phyloP scores from a whole-genome alignment of 2,113 vertebrate species.

The Catagonus wagneri region DNA sequence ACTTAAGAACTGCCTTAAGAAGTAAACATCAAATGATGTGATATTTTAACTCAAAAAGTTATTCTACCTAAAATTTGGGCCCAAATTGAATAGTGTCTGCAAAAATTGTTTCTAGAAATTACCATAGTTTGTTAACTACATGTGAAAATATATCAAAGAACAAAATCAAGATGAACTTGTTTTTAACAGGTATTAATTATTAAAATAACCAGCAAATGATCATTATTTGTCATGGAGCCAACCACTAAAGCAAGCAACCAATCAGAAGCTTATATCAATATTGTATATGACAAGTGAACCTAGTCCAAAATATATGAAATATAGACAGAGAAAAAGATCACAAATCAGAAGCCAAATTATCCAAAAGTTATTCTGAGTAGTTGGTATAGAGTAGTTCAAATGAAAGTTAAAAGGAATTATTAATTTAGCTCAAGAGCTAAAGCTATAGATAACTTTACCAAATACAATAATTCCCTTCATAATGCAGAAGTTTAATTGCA shows the following conservation, averaged over 20 bases:
- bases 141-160: background rate
- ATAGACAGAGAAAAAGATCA: background rate
- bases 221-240: background rate
- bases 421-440: background rate
- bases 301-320: background rate
- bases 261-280: background rate
- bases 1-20: background rate
- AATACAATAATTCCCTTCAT: background rate
- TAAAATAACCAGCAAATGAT: background rate
- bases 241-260: background rate
- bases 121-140: background rate
- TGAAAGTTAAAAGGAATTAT: constrained; percentile 30
- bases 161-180: constrained; percentile 26
- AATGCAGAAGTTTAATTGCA: background rate
- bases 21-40: background rate
- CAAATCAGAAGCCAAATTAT: background rate
- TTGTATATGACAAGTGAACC: background rate
- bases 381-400: background rate
- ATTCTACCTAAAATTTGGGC: background rate
- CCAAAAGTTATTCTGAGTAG: background rate
- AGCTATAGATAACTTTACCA: background rate
- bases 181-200: background rate
- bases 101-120: constrained; percentile 41
- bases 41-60: constrained; percentile 16
- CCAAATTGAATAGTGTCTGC: background rate